Conservation (phyloP, 2,888 invertebrate genomes). For the Eurytoma californica region DNA sequence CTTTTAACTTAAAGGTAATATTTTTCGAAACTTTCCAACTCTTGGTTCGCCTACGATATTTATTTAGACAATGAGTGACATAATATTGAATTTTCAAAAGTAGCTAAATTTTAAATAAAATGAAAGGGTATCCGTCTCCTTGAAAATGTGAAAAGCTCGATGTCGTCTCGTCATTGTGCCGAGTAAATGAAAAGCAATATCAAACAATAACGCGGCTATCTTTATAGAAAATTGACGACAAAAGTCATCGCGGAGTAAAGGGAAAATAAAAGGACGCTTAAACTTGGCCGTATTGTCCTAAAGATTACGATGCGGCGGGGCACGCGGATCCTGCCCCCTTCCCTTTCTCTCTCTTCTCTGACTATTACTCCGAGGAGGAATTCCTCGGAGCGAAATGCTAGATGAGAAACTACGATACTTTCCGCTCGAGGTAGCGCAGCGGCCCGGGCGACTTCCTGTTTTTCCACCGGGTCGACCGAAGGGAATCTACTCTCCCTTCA, state of each 20-base stretch:
- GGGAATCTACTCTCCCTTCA: not conserved
- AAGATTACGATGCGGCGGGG: conserved; percentile 25
- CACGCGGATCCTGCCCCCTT: not conserved
- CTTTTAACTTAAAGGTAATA: too few relatives aligned
- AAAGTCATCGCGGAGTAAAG: conserved; percentile 13
- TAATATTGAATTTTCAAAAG: not conserved
- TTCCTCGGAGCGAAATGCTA: conserved; percentile 19
- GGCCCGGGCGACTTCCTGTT: conserved; percentile 21
- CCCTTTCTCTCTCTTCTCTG: not conserved
- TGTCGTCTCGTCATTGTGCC: not conserved
- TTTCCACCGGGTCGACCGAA: conserved; percentile 21
- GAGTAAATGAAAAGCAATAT: conserved; percentile 20
- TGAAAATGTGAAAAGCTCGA: not conserved
- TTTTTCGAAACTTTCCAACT: too few relatives aligned
- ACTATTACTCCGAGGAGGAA: conserved; percentile 27
- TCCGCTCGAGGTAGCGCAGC: conserved; percentile 12
- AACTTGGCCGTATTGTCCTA: conserved; percentile 27
- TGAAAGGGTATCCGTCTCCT: too few relatives aligned
- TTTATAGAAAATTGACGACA: conserved; percentile 19
- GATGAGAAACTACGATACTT: conserved; percentile 41
- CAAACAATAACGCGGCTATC: not conserved
- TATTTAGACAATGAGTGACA: too few relatives aligned
- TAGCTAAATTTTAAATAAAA: not conserved
- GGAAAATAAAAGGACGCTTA: conserved; percentile 14
- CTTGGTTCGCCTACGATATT: too few relatives aligned